Conservation (phyloP, 2,797 vertebrate species). For the Coreius guichenoti region DNA sequence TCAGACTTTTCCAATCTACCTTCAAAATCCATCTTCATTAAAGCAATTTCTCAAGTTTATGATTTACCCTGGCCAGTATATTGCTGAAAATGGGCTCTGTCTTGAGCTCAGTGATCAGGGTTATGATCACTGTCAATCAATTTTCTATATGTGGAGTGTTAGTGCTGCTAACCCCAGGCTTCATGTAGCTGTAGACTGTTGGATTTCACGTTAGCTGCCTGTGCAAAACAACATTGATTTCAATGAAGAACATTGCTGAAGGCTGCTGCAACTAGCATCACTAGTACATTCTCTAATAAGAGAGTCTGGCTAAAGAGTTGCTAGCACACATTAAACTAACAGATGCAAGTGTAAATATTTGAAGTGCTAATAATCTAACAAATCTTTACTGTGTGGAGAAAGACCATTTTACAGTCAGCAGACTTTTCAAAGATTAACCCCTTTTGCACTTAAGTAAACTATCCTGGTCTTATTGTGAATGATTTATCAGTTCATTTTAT, state of each 20-base stretch:
- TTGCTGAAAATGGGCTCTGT: neutral
- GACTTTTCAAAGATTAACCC: neutral
- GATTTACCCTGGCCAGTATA: neutral
- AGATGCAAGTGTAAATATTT: neutral
- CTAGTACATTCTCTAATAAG: neutral
- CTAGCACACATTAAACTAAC: neutral
- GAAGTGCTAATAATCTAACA: neutral
- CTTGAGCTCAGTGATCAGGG: too few relatives aligned
- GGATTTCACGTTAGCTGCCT: neutral
- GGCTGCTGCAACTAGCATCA: neutral
- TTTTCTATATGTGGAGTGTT: neutral
- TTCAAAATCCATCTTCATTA: neutral
- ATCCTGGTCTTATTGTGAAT: neutral
- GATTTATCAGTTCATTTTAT: neutral
- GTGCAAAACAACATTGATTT: slow-evolving; percentile 1
- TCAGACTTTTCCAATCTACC: neutral
- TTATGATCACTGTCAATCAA: neutral
- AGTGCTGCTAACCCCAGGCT: neutral
- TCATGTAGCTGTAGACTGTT: neutral
- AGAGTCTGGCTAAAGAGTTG: slow-evolving; percentile 9
- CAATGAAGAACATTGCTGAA: neutral
- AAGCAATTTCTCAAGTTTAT: neutral
- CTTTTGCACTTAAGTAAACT: neutral
- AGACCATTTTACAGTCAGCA: neutral
- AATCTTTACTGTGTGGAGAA: neutral